A percentile compares a stretch with the other conserved stretches of the same genome.
These are phyloP conservation scores for Narcine bancroftii DNA, from an alignment of 2,113 vertebrate species.

Conservation along the genomic window DNA sequence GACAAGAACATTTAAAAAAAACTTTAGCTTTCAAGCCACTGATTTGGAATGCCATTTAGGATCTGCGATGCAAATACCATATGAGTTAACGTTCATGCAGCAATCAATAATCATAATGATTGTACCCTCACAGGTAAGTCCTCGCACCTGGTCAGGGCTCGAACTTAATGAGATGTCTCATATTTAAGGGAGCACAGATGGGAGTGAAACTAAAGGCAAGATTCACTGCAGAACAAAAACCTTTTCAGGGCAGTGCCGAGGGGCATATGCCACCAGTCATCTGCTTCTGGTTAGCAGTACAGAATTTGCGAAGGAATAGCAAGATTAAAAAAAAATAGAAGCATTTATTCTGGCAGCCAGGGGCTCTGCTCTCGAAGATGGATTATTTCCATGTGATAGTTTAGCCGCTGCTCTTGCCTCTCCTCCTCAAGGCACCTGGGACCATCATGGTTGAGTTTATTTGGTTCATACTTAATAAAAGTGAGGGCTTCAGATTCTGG, in stretches of 20 bases:
- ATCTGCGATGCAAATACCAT: conserved; percentile 39
- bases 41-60: conserved; percentile 40
- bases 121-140: conserved; percentile 41
- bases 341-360: conserved; percentile 40
- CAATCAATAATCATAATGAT: conserved; percentile 43
- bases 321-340: conserved; percentile 37
- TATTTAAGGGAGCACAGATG: conserved; percentile 58
- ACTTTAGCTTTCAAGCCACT: conserved; percentile 32
- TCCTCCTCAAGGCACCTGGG: not conserved
- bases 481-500: not conserved
- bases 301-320: conserved; percentile 38
- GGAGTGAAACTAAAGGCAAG: conserved; percentile 45
- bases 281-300: conserved; percentile 43
- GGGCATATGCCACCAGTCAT: conserved; percentile 49
- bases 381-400: conserved; percentile 40
- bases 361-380: conserved; percentile 29
- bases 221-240: conserved; percentile 45
- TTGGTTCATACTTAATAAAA: conserved; percentile 22
- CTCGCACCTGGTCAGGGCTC: conserved; percentile 47
- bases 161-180: conserved; percentile 40
- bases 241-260: conserved; percentile 42
- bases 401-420: conserved; percentile 38
- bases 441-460: not conserved
- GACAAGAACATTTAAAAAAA: not conserved
- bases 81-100: conserved; percentile 39